phyloP scores from a whole-genome alignment of 2,113 vertebrate species.

The Syngnathus scovelli region DNA sequence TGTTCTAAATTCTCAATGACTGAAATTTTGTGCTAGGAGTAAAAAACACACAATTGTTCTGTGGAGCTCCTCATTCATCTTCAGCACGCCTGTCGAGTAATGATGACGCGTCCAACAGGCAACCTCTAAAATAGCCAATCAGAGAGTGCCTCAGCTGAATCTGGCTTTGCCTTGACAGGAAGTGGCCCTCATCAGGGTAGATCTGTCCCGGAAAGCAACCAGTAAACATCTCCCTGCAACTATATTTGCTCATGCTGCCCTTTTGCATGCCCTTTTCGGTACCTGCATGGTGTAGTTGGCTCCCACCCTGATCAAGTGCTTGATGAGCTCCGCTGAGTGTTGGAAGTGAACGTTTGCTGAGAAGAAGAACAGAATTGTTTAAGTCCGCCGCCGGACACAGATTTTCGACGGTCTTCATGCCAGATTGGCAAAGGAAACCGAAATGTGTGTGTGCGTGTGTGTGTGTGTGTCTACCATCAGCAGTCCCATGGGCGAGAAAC shows the following conservation, averaged over 20 bases:
- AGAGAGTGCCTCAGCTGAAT: conserved; percentile 87
- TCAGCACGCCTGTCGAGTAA: conserved; percentile 77
- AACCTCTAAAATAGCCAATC: conserved; percentile 86
- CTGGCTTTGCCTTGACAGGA: conserved; percentile 81
- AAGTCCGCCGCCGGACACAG: not conserved
- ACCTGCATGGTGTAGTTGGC: conserved; percentile 98
- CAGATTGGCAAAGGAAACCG: not conserved
- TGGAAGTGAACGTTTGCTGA: conserved; percentile 94
- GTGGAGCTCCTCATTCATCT: conserved; percentile 59
- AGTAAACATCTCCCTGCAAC: not conserved
- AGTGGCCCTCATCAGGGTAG: conserved; percentile 94
- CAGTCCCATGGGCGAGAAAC: conserved; percentile 88
- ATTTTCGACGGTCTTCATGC: not conserved
- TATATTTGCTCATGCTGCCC: not conserved
- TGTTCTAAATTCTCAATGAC: conserved; percentile 4
- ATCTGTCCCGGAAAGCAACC: conserved; percentile 69
- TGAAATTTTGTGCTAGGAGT: conserved; percentile 40
- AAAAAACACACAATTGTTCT: conserved; percentile 26
- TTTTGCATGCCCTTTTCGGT: not conserved
- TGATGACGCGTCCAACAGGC: conserved; percentile 77
- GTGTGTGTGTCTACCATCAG: conserved; percentile 76
- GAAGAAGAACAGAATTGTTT: conserved; percentile 39
- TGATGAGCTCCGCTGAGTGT: conserved; percentile 95
- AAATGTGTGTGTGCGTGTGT: not conserved
- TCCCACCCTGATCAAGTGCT: conserved; percentile 87